Conservation (phyloP, 1,140 invertebrate genomes). For the Meloidogyne exigua region DNA sequence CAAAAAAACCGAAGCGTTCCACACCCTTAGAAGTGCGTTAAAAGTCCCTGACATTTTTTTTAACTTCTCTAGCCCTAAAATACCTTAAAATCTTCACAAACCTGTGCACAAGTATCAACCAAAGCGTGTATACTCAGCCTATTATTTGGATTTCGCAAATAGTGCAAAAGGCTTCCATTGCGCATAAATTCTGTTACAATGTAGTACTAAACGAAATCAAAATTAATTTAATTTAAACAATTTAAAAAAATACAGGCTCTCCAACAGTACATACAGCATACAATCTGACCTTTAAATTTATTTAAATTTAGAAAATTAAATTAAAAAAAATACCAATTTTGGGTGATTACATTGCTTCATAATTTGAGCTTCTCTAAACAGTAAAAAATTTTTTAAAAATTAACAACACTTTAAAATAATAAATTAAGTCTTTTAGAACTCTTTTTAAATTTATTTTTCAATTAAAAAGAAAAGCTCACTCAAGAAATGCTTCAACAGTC, state of each 20-base stretch:
- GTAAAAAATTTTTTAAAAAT: conserved; percentile 3
- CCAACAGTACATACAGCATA: conserved; percentile 90
- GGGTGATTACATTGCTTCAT: conserved; percentile 98
- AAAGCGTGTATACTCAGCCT: conserved; percentile 80
- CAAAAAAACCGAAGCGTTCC: too few relatives aligned
- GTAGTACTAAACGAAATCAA: conserved; percentile 17
- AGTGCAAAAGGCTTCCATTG: conserved; percentile 87
- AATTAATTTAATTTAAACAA: background rate
- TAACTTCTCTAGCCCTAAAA: background rate
- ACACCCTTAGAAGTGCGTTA: too few relatives aligned
- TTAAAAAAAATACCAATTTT: conserved; percentile 73
- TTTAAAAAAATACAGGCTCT: conserved; percentile 70
- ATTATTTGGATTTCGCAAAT: conserved; percentile 73
- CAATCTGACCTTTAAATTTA: conserved; percentile 69
- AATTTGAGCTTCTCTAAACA: conserved; percentile 80
- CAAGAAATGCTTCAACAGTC: conserved; percentile 90
- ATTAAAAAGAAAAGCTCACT: conserved; percentile 62
- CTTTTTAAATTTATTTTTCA: too few relatives aligned
- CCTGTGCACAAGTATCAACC: conserved; percentile 89
- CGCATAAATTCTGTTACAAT: conserved; percentile 83
- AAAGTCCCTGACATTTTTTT: too few relatives aligned
- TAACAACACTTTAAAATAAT: background rate
- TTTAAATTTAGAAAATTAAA: background rate
- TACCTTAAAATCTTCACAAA: conserved; percentile 58
- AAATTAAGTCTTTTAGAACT: background rate